These are phyloP conservation scores for Eristalinus aeneus DNA, from an alignment of 2,888 invertebrate species.

Conservation along the genomic window DNA sequence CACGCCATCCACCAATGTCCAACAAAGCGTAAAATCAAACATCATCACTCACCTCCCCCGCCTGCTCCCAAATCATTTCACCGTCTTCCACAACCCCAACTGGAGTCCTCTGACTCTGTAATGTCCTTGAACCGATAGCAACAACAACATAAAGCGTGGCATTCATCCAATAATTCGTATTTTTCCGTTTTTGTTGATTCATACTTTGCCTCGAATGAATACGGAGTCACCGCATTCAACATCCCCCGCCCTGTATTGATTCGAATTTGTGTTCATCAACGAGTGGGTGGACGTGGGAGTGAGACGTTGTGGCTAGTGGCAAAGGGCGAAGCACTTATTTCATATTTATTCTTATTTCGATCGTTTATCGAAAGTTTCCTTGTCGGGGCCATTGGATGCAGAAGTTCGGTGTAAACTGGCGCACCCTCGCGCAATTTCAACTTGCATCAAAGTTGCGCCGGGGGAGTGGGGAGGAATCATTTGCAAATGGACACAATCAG, in stretches of 20 bases:
- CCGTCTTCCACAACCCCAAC: neutral
- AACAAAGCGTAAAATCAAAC: conserved; percentile 68
- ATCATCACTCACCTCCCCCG: conserved; percentile 62
- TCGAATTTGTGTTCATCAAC: conserved; percentile 54
- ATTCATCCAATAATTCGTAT: conserved; percentile 64
- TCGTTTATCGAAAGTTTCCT: conserved; percentile 55
- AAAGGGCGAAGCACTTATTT: conserved; percentile 43
- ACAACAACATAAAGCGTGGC: conserved; percentile 37
- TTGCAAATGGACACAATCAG: conserved; percentile 28
- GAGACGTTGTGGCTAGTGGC: neutral
- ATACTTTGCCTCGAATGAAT: neutral
- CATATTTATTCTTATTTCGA: conserved; percentile 65
- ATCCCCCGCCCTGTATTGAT: conserved; percentile 51
- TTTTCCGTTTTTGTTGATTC: conserved; percentile 11
- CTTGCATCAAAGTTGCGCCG: conserved; percentile 32
- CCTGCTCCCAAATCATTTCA: neutral
- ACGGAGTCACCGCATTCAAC: neutral
- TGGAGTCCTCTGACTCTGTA: neutral
- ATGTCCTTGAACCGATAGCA: neutral
- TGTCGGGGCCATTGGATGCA: conserved; percentile 8
- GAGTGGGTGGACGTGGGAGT: neutral
- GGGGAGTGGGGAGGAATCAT: conserved; percentile 10
- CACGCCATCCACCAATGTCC: conserved; percentile 38
- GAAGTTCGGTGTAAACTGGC: neutral
- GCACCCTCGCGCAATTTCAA: neutral